phyloP scores from a whole-genome alignment of 2,113 vertebrate genomes.

The Galbula dea region DNA sequence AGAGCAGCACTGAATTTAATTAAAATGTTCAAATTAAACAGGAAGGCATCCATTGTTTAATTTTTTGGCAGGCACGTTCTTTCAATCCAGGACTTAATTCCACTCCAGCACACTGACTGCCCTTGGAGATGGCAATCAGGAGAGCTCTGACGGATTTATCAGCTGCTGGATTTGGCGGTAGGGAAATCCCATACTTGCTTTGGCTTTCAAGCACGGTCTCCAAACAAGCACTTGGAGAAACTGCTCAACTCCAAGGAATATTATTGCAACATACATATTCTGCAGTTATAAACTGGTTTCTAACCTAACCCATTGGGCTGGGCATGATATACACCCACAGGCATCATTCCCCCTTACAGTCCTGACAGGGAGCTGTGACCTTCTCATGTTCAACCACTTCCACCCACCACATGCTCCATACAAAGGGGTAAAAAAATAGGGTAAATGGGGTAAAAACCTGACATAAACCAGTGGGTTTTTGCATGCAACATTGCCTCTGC shows the following conservation, averaged over 20 bases:
- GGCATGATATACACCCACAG: rapidly evolving
- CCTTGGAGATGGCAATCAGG: constrained; percentile 3
- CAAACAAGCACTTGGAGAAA: neutral
- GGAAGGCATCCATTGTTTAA: constrained; percentile 51
- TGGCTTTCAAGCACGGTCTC: neutral
- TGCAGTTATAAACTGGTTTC: neutral
- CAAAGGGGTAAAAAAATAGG: no score
- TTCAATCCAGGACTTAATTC: neutral
- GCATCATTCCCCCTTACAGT: neutral
- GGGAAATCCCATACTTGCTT: neutral
- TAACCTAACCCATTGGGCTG: neutral
- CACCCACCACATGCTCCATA: neutral
- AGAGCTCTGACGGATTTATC: neutral
- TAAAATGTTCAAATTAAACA: constrained; percentile 61
- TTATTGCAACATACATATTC: neutral
- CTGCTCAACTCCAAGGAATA: neutral
- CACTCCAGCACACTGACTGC: neutral
- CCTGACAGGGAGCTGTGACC: neutral
- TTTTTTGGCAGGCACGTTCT: constrained; percentile 28
- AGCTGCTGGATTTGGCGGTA: neutral
- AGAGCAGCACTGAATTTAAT: constrained; percentile 49
- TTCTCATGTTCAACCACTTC: neutral
- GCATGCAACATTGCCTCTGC: neutral
- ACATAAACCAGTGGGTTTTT: neutral
- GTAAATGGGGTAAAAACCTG: neutral